Evolutionary conservation across 2,888 invertebrate genomes (phyloP), one percentile per base, ranked within the genome.

Genomic region (Itoplectis maculator): DNA sequence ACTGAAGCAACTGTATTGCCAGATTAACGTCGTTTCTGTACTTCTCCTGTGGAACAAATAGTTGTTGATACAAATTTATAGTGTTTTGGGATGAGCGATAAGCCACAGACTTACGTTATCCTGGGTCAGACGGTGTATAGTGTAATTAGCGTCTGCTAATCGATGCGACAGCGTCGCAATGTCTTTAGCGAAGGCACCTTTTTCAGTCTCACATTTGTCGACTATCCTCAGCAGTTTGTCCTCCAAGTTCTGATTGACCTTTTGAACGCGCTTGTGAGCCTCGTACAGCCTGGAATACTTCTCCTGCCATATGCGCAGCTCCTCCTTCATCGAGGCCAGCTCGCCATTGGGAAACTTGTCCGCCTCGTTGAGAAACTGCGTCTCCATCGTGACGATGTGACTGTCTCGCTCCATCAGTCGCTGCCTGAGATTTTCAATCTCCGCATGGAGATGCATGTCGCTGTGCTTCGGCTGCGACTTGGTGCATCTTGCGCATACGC

Each of bases 11-110:
- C 93, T 98, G 98, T 87, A 98, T 98, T 83, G 98, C 98, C 90
- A 98, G 94, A 93, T 97, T 97, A 92, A 98, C 98, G 92, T 99
- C 99, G 90, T 96, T 97, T 92, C 98, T 96, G 93, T 98, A 98
- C 89, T 97, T 95, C 91, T 98, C 98, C 98, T 98, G 94, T 56
- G 95, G 95, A 86, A 86, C 86, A 75, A 61, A 81, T 61, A 20
- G 35, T 51, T 13, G 80, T 73, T 76, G 23, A 68, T 51, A 59
- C 63, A 18, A 49, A 20, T 45, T 51, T 68, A 54, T 45, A 65
- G 45, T 59, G 75, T 73, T 65, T 77, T 56, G n/a, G 18, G 54
- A 61, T 69, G 29, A 65, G 20, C 20, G 81, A 70, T 66, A 13
- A 35, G n/a, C 23, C 15, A 1, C 56, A 29, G 54, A 66, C 95